Evolutionary conservation across 2,113 vertebrate genomes (phyloP).

Genomic region (Coptodon rendalli): DNA sequence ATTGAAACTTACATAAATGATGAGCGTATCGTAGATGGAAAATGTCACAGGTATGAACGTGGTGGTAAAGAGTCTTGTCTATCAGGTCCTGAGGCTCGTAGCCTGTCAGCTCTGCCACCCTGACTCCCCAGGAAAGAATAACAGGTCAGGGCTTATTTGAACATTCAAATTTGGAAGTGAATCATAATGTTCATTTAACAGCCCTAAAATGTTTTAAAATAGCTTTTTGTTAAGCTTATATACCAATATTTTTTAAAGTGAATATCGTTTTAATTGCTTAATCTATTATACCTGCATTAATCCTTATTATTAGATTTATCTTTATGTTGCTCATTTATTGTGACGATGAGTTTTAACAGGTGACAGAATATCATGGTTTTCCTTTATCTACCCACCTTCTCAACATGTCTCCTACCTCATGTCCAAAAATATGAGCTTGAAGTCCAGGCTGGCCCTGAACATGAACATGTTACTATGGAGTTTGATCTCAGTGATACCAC

Average conservation of each 20-base stretch:
- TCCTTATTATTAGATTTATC: neutral
- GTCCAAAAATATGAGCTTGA: constrained; percentile 92
- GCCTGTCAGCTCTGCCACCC: constrained; percentile 91
- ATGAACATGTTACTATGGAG: constrained; percentile 97
- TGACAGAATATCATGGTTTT: neutral
- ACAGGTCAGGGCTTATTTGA: neutral
- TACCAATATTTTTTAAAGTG: neutral
- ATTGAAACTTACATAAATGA: constrained; percentile 80
- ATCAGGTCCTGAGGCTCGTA: constrained; percentile 94
- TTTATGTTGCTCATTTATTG: neutral
- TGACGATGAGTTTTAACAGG: neutral
- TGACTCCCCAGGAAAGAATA: constrained; percentile 46
- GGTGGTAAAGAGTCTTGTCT: constrained; percentile 93
- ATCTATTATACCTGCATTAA: neutral
- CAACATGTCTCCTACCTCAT: constrained; percentile 76
- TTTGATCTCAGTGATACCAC: constrained; percentile 92
- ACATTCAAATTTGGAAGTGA: neutral
- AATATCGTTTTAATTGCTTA: neutral
- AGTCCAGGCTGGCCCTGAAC: constrained; percentile 91
- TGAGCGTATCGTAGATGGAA: constrained; percentile 89
- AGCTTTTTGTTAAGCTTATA: neutral
- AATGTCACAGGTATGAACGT: constrained; percentile 86
- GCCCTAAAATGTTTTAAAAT: neutral
- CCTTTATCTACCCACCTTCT: neutral
- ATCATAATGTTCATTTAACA: neutral